These are phyloP conservation scores for Hyposmocoma kahamanoa DNA, from an alignment of 1,140 invertebrate genomes.

Conservation along the genomic window DNA sequence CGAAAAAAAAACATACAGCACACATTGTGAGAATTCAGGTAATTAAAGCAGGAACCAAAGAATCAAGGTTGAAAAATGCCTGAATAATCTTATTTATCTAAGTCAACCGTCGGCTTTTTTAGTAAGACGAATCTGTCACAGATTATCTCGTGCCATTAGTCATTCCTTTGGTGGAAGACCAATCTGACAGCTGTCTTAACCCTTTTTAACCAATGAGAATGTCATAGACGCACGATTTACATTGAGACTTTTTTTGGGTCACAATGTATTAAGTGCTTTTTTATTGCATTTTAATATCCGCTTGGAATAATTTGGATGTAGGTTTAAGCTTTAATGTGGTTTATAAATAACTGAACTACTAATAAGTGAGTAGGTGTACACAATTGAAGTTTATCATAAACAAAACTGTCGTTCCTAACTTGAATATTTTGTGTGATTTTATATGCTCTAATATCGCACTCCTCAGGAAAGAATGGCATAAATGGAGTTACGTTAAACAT, in stretches of 20 bases:
- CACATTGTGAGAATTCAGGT: slow-evolving; percentile 66
- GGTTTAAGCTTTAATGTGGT: too few species aligned
- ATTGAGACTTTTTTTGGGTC: slow-evolving; percentile 39
- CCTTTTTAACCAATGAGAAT: slow-evolving; percentile 70
- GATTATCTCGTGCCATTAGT: slow-evolving; percentile 63
- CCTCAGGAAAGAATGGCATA: too few species aligned
- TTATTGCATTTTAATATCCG: slow-evolving; percentile 41
- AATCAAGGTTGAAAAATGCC: slow-evolving; percentile 51
- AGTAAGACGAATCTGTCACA: slow-evolving; percentile 68
- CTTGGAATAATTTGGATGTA: too few species aligned
- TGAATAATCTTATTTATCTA: slow-evolving; percentile 68
- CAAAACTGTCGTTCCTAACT: too few species aligned
- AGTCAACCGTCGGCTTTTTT: slow-evolving; percentile 66
- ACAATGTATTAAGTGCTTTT: slow-evolving; percentile 28
- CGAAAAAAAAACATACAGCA: slow-evolving; percentile 30
- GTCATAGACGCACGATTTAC: slow-evolving; percentile 57
- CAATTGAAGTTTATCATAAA: too few species aligned
- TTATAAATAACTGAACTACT: too few species aligned
- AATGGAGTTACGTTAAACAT: too few species aligned
- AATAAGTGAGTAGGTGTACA: too few species aligned
- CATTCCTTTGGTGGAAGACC: slow-evolving; percentile 61
- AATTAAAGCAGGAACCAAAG: slow-evolving; percentile 64
- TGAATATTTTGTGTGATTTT: too few species aligned
- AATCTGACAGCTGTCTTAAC: slow-evolving; percentile 67
- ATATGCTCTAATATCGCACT: too few species aligned